phyloP scores from a whole-genome alignment of 2,113 vertebrate species.

The Heloderma charlesbogerti region DNA sequence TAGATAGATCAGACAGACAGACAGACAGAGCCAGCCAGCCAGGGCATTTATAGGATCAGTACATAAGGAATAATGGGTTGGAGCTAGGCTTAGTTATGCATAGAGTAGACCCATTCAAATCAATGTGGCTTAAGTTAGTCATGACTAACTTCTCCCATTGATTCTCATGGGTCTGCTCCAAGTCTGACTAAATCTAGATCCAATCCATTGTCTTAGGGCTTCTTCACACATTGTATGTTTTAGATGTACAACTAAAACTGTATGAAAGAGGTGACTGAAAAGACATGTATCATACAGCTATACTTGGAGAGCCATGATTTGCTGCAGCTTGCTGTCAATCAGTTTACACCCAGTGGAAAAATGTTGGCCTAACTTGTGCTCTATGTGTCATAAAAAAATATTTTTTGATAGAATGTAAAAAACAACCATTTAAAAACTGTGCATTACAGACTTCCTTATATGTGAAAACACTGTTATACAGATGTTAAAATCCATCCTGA shows the following conservation, averaged over 20 bases:
- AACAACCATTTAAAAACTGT: neutral
- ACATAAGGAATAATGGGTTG: too few relatives aligned
- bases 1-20: too few relatives aligned
- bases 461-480: neutral
- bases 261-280: neutral
- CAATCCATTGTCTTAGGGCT: neutral
- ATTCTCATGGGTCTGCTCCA: too few relatives aligned
- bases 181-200: too few relatives aligned
- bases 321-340: neutral
- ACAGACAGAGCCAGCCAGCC: too few relatives aligned
- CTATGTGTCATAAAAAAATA: neutral
- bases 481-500: neutral
- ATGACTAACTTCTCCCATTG: neutral
- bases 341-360: neutral
- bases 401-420: neutral
- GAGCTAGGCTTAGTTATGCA: too few relatives aligned
- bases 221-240: neutral
- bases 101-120: too few relatives aligned
- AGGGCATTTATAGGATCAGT: too few relatives aligned
- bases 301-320: neutral
- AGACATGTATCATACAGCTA: neutral
- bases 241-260: neutral
- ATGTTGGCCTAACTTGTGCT: neutral
- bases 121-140: too few relatives aligned
- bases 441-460: neutral